Base-by-base conservation (phyloP, 1,140 invertebrate species). In the Nasonia giraulti region DNA sequence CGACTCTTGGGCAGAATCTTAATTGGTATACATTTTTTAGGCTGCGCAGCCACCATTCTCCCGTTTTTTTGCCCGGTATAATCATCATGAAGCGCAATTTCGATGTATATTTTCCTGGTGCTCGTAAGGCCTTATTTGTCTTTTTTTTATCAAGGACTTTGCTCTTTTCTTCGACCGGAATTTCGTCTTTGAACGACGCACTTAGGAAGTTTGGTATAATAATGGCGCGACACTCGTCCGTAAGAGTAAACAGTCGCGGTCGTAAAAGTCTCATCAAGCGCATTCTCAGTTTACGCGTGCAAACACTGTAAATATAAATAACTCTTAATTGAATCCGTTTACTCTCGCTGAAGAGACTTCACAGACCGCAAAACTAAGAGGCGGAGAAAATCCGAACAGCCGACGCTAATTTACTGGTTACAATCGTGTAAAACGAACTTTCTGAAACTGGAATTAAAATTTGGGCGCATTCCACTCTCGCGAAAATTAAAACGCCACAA, bases 11-110 rank as follows among this genome's bases (percentile, higher is more conserved):
- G 71, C 12, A 76, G 75, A 76, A 50, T 47, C 75, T 76, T 76
- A 76, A 76, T 76, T 76, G 75, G 75, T 11, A 40, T 37, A 75
- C 10, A 17, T 75, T 76, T 76, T 76, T 47, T 44, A 12, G 17
- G 12, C 12, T 17, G 11, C 10, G 33, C 33, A 37, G 33, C 33
- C 33, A 37, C 33, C 33, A 37, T 37, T 37, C 33, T 37, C 33
- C 5, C 4, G 33, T 75, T 75, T 44, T 75, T 44, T 75, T 71
- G 10, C 31, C 20, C 11, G 2, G 68, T 27, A 4, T 23, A 8
- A 23, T 11, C 11, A 27, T 71, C 37, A 40, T 74, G 40, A 40
- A 8, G 71, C 33, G 12, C 68, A 71, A 71, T 71, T 71, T 71
- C 68, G 68, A 71, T 71, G 23, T 4, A 8, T 71, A 71, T 71